Percentiles rank a stretch among this genome's conserved stretches.
phyloP scores from a whole-genome alignment of 2,113 vertebrate genomes.

The Nesoenas mayeri region DNA sequence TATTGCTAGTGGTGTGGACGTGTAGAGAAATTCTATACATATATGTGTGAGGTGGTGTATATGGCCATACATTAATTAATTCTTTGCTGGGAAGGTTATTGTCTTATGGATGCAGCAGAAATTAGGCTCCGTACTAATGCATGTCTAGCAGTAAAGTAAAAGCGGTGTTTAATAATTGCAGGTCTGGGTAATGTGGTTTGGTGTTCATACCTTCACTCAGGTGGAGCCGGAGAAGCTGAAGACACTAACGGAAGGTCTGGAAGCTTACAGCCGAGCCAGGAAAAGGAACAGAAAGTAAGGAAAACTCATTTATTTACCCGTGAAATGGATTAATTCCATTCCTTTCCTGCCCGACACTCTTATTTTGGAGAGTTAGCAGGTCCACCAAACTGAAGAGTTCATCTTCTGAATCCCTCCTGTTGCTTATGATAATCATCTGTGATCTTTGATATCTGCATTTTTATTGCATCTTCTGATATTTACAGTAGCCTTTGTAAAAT shows the following conservation, averaged over 20 bases:
- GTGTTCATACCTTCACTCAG: constrained; percentile 78
- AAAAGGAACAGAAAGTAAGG: constrained; percentile 95
- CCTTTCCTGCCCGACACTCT: not conserved
- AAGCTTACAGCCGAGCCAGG: constrained; percentile 89
- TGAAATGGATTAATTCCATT: accelerated
- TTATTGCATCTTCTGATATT: not conserved
- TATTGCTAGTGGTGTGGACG: not conserved
- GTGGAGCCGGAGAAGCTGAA: constrained; percentile 96
- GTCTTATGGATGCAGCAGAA: not conserved
- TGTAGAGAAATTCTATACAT: accelerated
- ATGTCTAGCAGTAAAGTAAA: constrained; percentile 27
- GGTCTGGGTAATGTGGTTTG: constrained; percentile 71
- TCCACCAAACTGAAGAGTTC: not conserved
- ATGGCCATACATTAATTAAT: accelerated
- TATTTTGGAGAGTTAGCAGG: not conserved
- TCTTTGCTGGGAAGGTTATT: not conserved
- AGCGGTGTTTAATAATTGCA: constrained; percentile 12
- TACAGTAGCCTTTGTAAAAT: not conserved
- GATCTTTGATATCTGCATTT: not conserved
- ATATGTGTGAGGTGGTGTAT: accelerated
- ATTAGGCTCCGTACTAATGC: not conserved
- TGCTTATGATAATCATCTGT: not conserved
- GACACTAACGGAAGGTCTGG: constrained; percentile 96
- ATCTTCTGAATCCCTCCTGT: not conserved
- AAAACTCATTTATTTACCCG: not conserved